phyloP scores from a whole-genome alignment of 2,888 invertebrate species.

The Bombylius discolor region DNA sequence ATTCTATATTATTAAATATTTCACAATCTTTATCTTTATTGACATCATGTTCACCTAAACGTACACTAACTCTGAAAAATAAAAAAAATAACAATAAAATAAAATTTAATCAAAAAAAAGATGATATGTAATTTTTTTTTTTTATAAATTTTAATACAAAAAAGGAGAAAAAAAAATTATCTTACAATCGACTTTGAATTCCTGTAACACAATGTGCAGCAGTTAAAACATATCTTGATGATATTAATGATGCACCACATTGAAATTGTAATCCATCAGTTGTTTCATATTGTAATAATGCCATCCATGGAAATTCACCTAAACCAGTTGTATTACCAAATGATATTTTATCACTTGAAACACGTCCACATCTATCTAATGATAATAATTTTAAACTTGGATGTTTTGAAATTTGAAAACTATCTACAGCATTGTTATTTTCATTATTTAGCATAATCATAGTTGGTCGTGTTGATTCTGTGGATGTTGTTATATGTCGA shows the following conservation, averaged over 20 bases:
- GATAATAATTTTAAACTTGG: slow-evolving; percentile 5
- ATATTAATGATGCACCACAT: slow-evolving; percentile 30
- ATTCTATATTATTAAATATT: slow-evolving; percentile 7
- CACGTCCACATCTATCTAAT: slow-evolving; percentile 41
- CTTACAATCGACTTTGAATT: slow-evolving; percentile 19
- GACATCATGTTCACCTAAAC: slow-evolving; percentile 36
- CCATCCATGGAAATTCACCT: slow-evolving; percentile 65
- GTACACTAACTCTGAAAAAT: slow-evolving; percentile 31
- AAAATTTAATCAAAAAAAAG: no score
- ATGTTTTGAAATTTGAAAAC: slow-evolving; percentile 2
- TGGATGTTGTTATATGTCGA: neutral
- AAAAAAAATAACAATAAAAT: neutral
- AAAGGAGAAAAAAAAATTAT: slow-evolving; percentile 1
- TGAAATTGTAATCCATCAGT: slow-evolving; percentile 23
- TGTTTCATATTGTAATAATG: slow-evolving; percentile 48
- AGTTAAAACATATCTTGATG: slow-evolving; percentile 25
- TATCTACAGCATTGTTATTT: slow-evolving; percentile 1
- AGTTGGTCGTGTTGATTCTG: neutral
- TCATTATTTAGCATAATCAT: neutral
- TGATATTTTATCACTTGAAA: slow-evolving; percentile 43
- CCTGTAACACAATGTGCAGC: slow-evolving; percentile 27
- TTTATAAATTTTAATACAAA: neutral
- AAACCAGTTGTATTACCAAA: slow-evolving; percentile 48
- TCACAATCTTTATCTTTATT: slow-evolving; percentile 26
- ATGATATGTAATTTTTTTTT: neutral